Base-by-base conservation (phyloP, 2,797 vertebrate genomes). In the Cheirogaleus major region DNA sequence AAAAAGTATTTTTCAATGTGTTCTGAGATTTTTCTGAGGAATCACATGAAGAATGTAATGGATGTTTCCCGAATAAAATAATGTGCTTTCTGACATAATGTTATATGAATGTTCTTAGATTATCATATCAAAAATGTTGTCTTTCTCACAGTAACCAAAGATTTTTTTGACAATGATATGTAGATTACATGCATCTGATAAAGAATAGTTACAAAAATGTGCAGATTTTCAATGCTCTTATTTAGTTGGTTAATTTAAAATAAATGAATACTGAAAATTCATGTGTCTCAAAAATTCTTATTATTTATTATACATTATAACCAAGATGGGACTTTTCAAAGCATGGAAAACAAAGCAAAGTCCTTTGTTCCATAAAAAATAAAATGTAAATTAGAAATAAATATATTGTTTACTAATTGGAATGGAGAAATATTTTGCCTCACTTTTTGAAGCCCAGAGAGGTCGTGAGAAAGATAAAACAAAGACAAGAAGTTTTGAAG, bases 341-440 rank as follows among this genome's bases (percentile, higher is more conserved):
- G 38, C 32, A 57, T 25, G 27, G 87, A 85, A 95, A 82, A 91
- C 32, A 89, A 96, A 89, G 3, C 50, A 91, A 93, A 17, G 20
- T 63, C 32, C 3, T 87, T 93, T 83, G 30, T 13, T 72, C 9
- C 11, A 67, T 59, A 93, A 93, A 85, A 78, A 4, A 78, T 35
- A 13, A 73, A 86, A 80, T 84, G 22, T 48, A 91, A 86, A 94
- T 94, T 94, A 87, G 35, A 94, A 90, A 89, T 96, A 97, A 96
- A 94, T 82, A 89, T 95, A 73, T 92, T 69, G 2, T 84, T 55
- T 76, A 84, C 50, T 90, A 96, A 95, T 79, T 4, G 17, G 12
- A 96, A 91, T 43, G 81, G 13, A 92, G 7, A 93, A 78, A 69
- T 82, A 41, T 93, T 80, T 78, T 69, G 11, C 23, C 22, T 91